Evolutionary conservation across 2,888 invertebrate genomes (phyloP).

Genomic region (Perithous albicinctus): DNA sequence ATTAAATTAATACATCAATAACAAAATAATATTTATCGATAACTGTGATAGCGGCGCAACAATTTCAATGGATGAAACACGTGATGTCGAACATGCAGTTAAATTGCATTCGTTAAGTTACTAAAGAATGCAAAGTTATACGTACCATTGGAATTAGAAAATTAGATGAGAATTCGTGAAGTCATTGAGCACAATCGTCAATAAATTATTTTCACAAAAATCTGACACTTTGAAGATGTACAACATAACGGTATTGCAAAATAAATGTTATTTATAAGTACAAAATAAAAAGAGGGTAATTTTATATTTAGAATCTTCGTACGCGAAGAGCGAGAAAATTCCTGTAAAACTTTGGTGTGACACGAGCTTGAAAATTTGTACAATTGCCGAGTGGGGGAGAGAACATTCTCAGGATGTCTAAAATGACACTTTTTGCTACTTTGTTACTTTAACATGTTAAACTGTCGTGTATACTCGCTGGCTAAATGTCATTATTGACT

Average conservation of each 20-base stretch:
- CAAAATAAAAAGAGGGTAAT: slow-evolving; percentile 45
- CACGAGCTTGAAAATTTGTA: slow-evolving; percentile 33
- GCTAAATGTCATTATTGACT: slow-evolving; percentile 67
- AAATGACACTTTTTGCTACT: slow-evolving; percentile 33
- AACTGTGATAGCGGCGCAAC: not conserved
- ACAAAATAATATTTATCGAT: not conserved
- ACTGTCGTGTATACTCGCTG: slow-evolving; percentile 51
- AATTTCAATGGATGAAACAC: slow-evolving; percentile 12
- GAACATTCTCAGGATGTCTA: slow-evolving; percentile 20
- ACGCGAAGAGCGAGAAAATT: slow-evolving; percentile 45
- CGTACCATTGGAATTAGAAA: slow-evolving; percentile 50
- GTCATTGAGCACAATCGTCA: slow-evolving; percentile 25
- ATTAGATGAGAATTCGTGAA: slow-evolving; percentile 29
- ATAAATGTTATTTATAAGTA: slow-evolving; percentile 67
- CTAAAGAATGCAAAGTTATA: slow-evolving; percentile 27
- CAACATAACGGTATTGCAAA: slow-evolving; percentile 61
- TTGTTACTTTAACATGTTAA: slow-evolving; percentile 50
- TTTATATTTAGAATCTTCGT: slow-evolving; percentile 64
- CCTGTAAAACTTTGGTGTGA: slow-evolving; percentile 23
- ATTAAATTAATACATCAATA: not conserved
- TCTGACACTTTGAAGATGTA: slow-evolving; percentile 5
- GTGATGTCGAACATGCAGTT: not conserved
- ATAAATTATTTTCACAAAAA: slow-evolving; percentile 17
- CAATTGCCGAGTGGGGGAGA: not conserved
- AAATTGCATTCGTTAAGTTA: not conserved